Evolutionary conservation across 2,888 invertebrate genomes (phyloP).

Genomic region (Heterodera filipjevi): DNA sequence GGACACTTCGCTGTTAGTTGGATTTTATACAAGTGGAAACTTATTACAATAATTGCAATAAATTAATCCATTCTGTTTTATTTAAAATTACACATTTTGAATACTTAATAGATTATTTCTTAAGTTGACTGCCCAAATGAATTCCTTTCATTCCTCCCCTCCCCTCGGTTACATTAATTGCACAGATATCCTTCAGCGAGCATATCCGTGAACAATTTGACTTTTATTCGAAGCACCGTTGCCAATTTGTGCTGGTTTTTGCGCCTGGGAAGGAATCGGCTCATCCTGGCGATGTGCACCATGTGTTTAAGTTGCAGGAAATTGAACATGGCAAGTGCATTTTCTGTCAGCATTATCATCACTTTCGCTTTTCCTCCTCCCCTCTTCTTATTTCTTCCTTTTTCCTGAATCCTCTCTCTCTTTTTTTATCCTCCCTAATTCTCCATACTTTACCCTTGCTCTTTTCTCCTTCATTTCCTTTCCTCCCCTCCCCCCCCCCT

Average conservation of each 20-base stretch:
- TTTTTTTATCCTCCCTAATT: no score
- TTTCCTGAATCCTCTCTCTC: no score
- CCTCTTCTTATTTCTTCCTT: not conserved
- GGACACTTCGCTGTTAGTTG: not conserved
- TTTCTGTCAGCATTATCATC: no score
- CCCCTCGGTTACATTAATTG: not conserved
- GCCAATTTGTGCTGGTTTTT: constrained; percentile 36
- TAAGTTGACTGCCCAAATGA: no score
- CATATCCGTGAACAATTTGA: constrained; percentile 28
- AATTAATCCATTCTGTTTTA: no score
- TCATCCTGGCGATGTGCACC: constrained; percentile 39
- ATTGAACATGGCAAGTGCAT: constrained; percentile 31
- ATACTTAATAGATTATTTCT: no score
- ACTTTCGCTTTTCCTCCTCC: not conserved
- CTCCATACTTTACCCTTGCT: no score
- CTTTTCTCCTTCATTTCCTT: no score
- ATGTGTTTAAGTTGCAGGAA: constrained; percentile 43
- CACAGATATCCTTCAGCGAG: constrained; percentile 1
- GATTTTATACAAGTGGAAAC: not conserved
- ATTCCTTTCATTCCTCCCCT: no score
- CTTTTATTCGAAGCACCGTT: constrained; percentile 19
- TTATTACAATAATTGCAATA: no score
- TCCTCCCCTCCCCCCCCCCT: no score
- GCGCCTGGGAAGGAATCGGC: constrained; percentile 36
- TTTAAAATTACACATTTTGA: no score